phyloP scores from a whole-genome alignment of 2,113 vertebrate genomes.

The Protobothrops flavoviridis region DNA sequence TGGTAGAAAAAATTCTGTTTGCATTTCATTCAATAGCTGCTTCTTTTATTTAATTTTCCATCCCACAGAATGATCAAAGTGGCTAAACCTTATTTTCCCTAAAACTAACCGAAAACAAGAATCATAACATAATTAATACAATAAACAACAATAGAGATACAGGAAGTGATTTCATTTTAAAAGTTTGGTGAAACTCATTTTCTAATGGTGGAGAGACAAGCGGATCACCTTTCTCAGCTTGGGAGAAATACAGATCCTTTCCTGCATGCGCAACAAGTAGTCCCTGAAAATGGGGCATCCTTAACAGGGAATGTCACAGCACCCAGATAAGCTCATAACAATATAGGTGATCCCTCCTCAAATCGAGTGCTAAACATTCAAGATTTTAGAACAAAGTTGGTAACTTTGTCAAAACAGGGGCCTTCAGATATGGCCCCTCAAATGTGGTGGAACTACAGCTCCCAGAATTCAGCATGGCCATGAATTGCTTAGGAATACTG shows the following conservation, averaged over 20 bases:
- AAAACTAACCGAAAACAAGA: neutral
- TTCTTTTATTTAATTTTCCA: neutral
- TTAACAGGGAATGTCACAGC: neutral
- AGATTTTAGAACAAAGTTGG: neutral
- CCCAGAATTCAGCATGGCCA: neutral
- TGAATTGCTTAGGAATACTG: neutral
- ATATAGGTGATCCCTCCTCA: neutral
- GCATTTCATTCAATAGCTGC: neutral
- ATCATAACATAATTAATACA: neutral
- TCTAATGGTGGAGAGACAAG: neutral
- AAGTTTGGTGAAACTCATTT: neutral
- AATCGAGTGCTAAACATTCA: neutral
- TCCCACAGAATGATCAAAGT: neutral
- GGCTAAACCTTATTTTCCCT: neutral
- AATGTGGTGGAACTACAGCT: neutral
- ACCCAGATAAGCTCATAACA: neutral
- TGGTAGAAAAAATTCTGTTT: neutral
- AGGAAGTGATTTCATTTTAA: neutral
- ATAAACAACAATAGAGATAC: neutral
- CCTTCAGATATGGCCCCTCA: neutral
- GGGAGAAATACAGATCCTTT: neutral
- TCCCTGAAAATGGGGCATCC: neutral
- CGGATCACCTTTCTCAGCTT: neutral
- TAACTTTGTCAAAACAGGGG: neutral
- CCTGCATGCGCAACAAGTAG: neutral